Evolutionary conservation across 2,888 invertebrate species (phyloP), one percentile per base, ranked within the genome.

Genomic region (Criorhina ranunculi): DNA sequence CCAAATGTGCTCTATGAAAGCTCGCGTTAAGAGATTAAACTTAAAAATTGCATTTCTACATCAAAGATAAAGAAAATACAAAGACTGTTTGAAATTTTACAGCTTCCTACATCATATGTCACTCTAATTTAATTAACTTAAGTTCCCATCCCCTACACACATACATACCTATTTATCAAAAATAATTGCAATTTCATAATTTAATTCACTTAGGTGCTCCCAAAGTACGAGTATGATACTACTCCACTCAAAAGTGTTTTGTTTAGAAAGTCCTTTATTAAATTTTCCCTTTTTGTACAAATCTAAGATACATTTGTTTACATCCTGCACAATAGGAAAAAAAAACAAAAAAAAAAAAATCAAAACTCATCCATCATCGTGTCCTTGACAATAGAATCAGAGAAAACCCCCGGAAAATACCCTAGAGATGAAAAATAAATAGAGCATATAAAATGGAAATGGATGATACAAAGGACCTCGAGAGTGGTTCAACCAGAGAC

Each of bases 391-490:
- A 77, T 72, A 72, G 77, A 60, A 53, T 17, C 59, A 66, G 66
- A 46, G 42, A 44, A 67, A 57, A 62, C 44, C 19, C 11, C 44
- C 44, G 33, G 64, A 76, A 77, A 66, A 60, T 66, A 70, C 60
- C 31, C 51, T 6, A 77, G 59, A 66, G 64, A 70, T 82, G 60
- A 59, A 70, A 72, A 82, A 60, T 82, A 82, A 81, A 81, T 82
- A 82, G 82, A 82, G 66, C 77, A 82, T 72, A 82, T 72, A 44
- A 70, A 82, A 77, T 46, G 51, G 44, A 81, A 70, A 76, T 70
- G 59, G 33, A 44, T 42, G 37, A 77, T 44, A 70, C 69, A 72
- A 82, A 66, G 46, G 64, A 19, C 51, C 62, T 51, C 44, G n/a
- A 31, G 67, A 53, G 49, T 81, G 57, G 42, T 59, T 29, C 49